A percentile compares a stretch with the other conserved stretches of the same genome.
These are phyloP conservation scores for Limnephilus marmoratus DNA, from an alignment of 2,888 invertebrate genomes.

Conservation along the genomic window DNA sequence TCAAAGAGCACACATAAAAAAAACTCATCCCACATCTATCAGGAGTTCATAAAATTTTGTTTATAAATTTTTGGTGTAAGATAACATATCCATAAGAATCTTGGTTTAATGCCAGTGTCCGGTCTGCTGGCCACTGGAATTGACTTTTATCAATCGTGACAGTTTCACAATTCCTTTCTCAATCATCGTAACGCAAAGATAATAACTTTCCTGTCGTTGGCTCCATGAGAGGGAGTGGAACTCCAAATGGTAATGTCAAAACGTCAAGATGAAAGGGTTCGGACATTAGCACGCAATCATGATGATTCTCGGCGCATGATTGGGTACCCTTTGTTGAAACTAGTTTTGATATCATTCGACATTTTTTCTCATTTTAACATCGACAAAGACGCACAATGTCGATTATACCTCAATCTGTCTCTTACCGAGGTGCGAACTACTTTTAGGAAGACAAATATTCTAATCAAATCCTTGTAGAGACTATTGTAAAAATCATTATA, in stretches of 20 bases:
- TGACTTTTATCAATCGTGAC: slow-evolving; percentile 20
- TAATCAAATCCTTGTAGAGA: too few relatives aligned
- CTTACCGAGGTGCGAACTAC: too few relatives aligned
- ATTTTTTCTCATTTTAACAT: background rate
- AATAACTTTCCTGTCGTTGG: slow-evolving; percentile 5
- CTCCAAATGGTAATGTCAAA: slow-evolving; percentile 14
- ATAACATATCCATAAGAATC: background rate
- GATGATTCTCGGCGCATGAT: slow-evolving; percentile 4
- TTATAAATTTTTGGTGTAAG: background rate
- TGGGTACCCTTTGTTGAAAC: background rate
- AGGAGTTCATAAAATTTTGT: background rate
- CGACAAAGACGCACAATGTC: too few relatives aligned
- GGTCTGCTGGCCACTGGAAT: background rate
- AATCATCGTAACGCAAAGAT: slow-evolving; percentile 11
- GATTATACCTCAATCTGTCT: too few relatives aligned
- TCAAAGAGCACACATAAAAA: background rate
- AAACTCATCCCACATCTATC: too few relatives aligned
- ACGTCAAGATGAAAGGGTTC: background rate
- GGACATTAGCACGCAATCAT: background rate
- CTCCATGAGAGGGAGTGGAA: background rate
- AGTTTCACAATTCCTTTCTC: background rate
- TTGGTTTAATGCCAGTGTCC: background rate
- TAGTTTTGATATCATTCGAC: background rate
- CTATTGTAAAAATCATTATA: too few relatives aligned
- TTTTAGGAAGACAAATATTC: too few relatives aligned